Base-by-base conservation (phyloP, 2,113 vertebrate genomes). In the Pelodiscus sinensis region DNA sequence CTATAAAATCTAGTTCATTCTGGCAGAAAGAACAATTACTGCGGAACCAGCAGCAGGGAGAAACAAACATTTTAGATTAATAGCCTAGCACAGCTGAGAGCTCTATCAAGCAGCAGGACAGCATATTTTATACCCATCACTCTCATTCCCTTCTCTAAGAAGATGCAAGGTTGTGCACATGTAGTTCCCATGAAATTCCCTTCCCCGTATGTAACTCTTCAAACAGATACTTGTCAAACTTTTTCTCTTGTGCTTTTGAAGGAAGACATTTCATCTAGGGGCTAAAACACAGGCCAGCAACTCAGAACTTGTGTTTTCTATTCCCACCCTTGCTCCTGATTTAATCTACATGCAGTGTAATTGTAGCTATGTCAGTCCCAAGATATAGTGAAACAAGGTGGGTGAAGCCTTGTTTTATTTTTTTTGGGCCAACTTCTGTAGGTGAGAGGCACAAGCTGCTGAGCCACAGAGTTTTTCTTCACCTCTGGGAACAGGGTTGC, bases 151-250 rank as follows among this genome's bases (percentile, higher is more conserved):
- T 57, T 68, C 54, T 38, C 29, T 22, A 81, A 81, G 79, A 58
- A 88, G 68, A 80, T 80, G 13, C 0, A 1, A 50, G 3, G 0
- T 22, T 10, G 9, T 79, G 65, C 16, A 29, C 1, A 0, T 1
- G 18, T 18, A 5, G 11, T 92, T 82, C 77, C 86, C 62, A 6
- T 25, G 78, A 85, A 27, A 9, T 88, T 35, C 84, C 62, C 6
- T n/a, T 12, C 55, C 79, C 79, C 82, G 13, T 79, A 79, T 51
- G 60, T 9, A 75, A 75, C 52, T 85, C 44, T 8, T 38, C 21
- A 90, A 92, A 78, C 29, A 15, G 58, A 65, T 58, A 50, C 52
- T 12, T 54, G 52, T 58, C 5, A 73, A 88, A 79, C 94, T 78
- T 90, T 1, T 1, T 58, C 92, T 87, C 35, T 5, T 50, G 86